Base-by-base conservation (phyloP, 2,888 invertebrate species). In the Mythimna albipuncta region DNA sequence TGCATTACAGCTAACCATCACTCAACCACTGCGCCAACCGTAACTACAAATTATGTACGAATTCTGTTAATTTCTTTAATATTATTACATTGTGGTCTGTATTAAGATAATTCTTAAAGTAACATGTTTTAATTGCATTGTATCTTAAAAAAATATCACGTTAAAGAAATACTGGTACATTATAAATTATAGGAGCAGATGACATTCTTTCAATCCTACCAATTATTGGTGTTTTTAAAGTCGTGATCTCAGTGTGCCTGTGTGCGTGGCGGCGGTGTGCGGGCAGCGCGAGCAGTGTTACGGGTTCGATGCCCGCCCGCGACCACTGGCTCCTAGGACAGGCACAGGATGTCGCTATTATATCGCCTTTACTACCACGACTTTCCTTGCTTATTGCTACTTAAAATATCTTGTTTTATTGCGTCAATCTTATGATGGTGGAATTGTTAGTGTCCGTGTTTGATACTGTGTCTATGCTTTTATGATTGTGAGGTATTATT, bases 291-390 rank as follows among this genome's bases (percentile, higher is more conserved):
- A 1, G 32, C 57, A 19, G 83, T 78, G 89, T 89, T 91, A 86
- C 83, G 94, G 90, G 95, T 94, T 95, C 95, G 95, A 93, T 84
- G 95, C 82, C 95, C 95, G 94, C 90, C 88, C 91, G 91, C 85
- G 88, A 81, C 88, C 89, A 81, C 87, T 85, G 63, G 82, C 86
- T 85, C 87, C 92, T 92, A 94, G 93, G 93, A 93, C 90, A 92
- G 88, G 89, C 90, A 90, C 94, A 95, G 95, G 95, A 95, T 93
- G 93, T 93, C 90, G 92, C 88, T 90, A 91, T 89, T 90, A 90
- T 83, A 81, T 84, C 79, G 82, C 85, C 79, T 87, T 84, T 80
- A 82, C 82, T 83, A 77, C 83, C 76, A 80, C 38, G 68, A 81
- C 69, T 86, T 81, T 79, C 76, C 78, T 80, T 74, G 78, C 70